phyloP scores from a whole-genome alignment of 2,888 invertebrate genomes.

The Cephalotes varians region DNA sequence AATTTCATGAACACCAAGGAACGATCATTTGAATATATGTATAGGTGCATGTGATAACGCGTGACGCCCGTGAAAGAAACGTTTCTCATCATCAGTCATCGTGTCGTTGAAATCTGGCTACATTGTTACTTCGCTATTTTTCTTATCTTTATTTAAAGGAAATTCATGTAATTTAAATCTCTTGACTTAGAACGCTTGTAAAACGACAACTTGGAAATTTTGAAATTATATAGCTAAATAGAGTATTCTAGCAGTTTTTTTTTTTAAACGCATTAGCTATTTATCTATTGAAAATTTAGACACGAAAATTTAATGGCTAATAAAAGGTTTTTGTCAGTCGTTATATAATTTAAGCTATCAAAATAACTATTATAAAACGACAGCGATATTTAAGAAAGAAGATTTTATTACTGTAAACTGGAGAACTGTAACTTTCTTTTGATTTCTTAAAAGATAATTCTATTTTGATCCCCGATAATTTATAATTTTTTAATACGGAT shows the following conservation, averaged over 20 bases:
- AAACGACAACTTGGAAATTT: background rate
- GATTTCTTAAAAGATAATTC: background rate
- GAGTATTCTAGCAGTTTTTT: background rate
- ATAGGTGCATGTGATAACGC: conserved; percentile 20
- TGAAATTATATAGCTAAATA: background rate
- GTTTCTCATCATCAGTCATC: conserved; percentile 40
- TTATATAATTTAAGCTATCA: background rate
- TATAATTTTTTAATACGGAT: background rate
- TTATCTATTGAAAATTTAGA: conserved; percentile 14
- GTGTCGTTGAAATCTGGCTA: conserved; percentile 17
- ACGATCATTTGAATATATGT: conserved; percentile 64
- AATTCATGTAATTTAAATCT: conserved; percentile 12
- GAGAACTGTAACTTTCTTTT: background rate
- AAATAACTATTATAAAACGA: background rate
- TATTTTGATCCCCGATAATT: background rate
- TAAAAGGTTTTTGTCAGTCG: background rate
- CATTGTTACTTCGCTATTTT: background rate
- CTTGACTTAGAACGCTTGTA: background rate
- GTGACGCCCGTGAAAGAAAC: conserved; percentile 52
- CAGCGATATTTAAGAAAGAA: background rate
- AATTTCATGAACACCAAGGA: conserved; percentile 66
- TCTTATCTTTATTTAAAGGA: background rate
- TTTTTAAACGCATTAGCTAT: background rate
- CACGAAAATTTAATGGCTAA: background rate
- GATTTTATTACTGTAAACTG: background rate